phyloP scores from a whole-genome alignment of 2,113 vertebrate genomes.

The Lanius ludovicianus region DNA sequence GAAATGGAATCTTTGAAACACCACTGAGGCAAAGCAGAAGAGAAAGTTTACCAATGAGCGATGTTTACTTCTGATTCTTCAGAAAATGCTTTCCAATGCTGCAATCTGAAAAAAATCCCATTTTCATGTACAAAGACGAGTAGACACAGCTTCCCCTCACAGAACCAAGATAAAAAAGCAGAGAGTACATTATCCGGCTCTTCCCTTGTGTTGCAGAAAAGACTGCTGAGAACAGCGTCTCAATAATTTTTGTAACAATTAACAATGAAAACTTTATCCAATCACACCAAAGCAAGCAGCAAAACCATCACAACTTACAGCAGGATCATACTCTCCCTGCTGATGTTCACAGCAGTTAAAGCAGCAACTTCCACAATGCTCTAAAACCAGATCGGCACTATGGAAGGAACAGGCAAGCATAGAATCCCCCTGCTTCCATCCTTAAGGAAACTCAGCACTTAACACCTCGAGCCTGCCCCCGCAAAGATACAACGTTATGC shows the following conservation, averaged over 20 bases:
- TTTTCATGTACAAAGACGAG: not conserved
- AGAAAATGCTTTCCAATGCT: not conserved
- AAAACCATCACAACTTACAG: not conserved
- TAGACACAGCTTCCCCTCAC: not conserved
- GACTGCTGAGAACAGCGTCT: not conserved
- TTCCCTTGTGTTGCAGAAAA: not conserved
- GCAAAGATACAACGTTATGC: rapidly evolving
- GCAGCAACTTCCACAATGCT: not conserved
- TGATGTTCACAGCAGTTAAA: not conserved
- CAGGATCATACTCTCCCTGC: not conserved
- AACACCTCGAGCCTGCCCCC: not conserved
- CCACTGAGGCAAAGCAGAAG: not conserved
- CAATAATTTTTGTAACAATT: not conserved
- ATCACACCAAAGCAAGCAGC: not conserved
- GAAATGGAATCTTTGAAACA: conserved; percentile 35
- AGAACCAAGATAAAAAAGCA: not conserved
- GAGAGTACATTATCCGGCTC: not conserved
- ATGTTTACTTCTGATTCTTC: not conserved
- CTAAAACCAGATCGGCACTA: not conserved
- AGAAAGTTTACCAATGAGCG: not conserved
- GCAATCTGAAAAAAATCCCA: not conserved
- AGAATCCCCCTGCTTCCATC: not conserved
- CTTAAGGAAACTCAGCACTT: not conserved
- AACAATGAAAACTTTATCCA: not conserved
- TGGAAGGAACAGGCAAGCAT: not conserved